Conservation (phyloP, 2,113 vertebrate genomes). For the Fulica atra region DNA sequence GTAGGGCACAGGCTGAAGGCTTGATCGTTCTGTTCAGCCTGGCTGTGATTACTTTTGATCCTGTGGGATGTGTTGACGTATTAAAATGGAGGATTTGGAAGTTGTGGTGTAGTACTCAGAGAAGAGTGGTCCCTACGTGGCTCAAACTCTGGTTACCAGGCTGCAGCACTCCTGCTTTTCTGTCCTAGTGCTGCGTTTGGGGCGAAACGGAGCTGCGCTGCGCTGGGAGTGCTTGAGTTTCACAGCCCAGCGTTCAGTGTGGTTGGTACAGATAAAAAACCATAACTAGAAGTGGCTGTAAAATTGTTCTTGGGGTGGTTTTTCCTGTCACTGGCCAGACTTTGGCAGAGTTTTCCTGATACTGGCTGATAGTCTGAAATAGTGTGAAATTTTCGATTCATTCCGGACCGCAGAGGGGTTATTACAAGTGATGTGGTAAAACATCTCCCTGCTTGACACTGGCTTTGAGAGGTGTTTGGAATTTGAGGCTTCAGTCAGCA, state of each 20-base stretch:
- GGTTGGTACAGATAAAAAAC: neutral
- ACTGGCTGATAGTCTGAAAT: neutral
- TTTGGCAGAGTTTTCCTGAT: neutral
- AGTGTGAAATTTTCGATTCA: neutral
- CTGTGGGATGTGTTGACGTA: neutral
- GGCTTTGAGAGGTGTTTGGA: neutral
- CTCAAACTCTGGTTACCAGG: neutral
- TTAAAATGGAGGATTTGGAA: neutral
- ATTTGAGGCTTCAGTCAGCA: neutral
- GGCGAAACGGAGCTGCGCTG: neutral
- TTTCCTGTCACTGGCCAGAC: neutral
- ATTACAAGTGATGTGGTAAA: neutral
- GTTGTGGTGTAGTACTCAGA: neutral
- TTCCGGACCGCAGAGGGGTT: accelerated
- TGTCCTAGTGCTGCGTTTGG: accelerated
- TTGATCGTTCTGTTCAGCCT: neutral
- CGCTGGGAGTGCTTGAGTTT: neutral
- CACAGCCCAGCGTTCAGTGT: accelerated
- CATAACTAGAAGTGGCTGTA: neutral
- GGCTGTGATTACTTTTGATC: constrained; percentile 48
- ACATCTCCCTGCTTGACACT: neutral
- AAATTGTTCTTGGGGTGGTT: neutral
- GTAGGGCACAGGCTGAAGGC: constrained; percentile 38
- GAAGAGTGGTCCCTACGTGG: neutral
- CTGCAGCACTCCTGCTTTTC: neutral